Evolutionary conservation across 2,113 vertebrate species (phyloP).

Genomic region (Microcebus ravelobensis): DNA sequence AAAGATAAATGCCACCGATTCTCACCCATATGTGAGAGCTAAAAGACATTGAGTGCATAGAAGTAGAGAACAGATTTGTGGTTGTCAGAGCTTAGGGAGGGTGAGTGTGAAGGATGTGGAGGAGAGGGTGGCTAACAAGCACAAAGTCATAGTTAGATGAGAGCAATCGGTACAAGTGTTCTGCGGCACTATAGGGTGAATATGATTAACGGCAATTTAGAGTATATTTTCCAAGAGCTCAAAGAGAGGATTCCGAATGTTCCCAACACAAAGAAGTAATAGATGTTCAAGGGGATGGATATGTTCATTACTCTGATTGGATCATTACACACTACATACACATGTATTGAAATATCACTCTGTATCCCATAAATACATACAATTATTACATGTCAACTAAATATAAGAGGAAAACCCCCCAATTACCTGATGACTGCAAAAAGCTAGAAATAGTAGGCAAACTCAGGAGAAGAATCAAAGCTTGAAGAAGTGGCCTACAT

Average conservation of each 20-base stretch:
- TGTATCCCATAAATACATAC: not conserved
- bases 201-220: not conserved
- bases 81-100: not conserved
- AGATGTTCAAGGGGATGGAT: not conserved
- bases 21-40: not conserved
- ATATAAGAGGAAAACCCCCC: not conserved
- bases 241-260: not conserved
- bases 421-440: not conserved
- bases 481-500: rapidly evolving
- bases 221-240: not conserved
- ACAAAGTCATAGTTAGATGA: not conserved
- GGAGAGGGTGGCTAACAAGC: not conserved
- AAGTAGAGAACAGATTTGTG: not conserved
- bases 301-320: not conserved
- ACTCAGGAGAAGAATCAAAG: not conserved
- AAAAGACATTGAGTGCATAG: not conserved
- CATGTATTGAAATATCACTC: not conserved
- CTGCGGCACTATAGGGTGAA: not conserved
- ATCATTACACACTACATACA: not conserved
- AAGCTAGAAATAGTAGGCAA: not conserved
- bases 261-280: not conserved
- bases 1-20: not conserved
- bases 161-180: not conserved
- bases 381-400: not conserved
- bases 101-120: not conserved